Evolutionary conservation across 2,888 invertebrate species (phyloP).

Genomic region (Heliconius sara): DNA sequence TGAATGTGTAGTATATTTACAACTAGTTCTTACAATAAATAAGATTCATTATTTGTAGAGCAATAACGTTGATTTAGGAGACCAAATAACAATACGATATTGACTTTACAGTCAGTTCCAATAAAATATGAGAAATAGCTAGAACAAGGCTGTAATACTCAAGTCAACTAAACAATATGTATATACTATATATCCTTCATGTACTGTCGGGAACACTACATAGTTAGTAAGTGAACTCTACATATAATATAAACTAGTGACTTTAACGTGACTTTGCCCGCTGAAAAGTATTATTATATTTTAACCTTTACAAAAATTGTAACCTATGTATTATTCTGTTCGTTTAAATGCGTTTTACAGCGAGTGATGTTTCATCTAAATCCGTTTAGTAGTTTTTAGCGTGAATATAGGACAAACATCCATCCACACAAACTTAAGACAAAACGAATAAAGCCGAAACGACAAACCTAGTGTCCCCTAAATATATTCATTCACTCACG

Average conservation of each 20-base stretch:
- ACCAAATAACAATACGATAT: background rate
- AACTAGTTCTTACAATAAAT: background rate
- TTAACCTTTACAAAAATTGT: too few species aligned
- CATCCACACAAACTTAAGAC: too few species aligned
- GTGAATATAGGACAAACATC: too few species aligned
- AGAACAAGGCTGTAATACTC: background rate
- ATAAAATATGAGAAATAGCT: constrained; percentile 4
- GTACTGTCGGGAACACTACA: too few species aligned
- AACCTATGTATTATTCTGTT: too few species aligned
- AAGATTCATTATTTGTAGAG: background rate
- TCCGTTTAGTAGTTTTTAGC: too few species aligned
- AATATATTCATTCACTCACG: background rate
- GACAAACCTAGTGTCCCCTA: background rate
- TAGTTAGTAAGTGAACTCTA: too few species aligned
- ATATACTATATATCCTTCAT: background rate
- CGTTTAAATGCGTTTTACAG: too few species aligned
- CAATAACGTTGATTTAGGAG: background rate
- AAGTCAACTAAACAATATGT: background rate
- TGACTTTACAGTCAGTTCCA: background rate
- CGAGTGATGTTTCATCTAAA: too few species aligned
- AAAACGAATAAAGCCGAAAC: background rate
- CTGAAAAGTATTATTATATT: too few species aligned
- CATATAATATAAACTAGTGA: too few species aligned
- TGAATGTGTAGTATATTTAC: background rate
- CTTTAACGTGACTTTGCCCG: too few species aligned